Evolutionary conservation across 1,140 invertebrate species (phyloP).

Genomic region (Dolichoris vasculosae): DNA sequence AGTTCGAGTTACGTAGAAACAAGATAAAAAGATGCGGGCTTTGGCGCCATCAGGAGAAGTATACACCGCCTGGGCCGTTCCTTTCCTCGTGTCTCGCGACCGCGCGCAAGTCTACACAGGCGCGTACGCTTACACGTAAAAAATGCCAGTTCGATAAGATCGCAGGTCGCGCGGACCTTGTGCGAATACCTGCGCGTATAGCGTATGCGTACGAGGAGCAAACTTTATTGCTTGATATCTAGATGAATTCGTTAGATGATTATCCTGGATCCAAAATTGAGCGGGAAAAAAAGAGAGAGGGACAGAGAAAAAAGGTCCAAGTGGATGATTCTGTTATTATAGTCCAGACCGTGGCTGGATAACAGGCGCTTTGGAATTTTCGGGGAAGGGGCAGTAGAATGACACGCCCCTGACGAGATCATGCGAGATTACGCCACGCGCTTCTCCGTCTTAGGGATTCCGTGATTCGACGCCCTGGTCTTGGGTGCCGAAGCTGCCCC

Average conservation of each 20-base stretch:
- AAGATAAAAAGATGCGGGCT: slow-evolving; percentile 42
- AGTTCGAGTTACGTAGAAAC: background rate
- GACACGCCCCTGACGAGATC: slow-evolving; percentile 68
- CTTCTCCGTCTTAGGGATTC: slow-evolving; percentile 36
- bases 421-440: slow-evolving; percentile 58
- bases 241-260: slow-evolving; percentile 72
- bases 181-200: background rate
- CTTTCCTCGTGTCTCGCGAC: background rate
- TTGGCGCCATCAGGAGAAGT: slow-evolving; percentile 61
- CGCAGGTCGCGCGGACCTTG: slow-evolving; percentile 42
- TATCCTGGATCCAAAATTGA: slow-evolving; percentile 54
- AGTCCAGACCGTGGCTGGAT: background rate
- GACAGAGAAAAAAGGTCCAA: background rate
- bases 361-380: slow-evolving; percentile 57
- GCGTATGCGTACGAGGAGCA: slow-evolving; percentile 45
- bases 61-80: slow-evolving; percentile 1
- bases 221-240: slow-evolving; percentile 73
- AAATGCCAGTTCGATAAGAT: slow-evolving; percentile 65
- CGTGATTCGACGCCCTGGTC: slow-evolving; percentile 50
- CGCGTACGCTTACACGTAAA: slow-evolving; percentile 54
- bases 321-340: slow-evolving; percentile 70
- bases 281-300: background rate
- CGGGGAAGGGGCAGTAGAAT: slow-evolving; percentile 57
- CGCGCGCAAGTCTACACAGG: slow-evolving; percentile 54
- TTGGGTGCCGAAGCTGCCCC: background rate